These are phyloP conservation scores for Prunella strophiata DNA, from an alignment of 2,797 vertebrate genomes.

Conservation along the genomic window DNA sequence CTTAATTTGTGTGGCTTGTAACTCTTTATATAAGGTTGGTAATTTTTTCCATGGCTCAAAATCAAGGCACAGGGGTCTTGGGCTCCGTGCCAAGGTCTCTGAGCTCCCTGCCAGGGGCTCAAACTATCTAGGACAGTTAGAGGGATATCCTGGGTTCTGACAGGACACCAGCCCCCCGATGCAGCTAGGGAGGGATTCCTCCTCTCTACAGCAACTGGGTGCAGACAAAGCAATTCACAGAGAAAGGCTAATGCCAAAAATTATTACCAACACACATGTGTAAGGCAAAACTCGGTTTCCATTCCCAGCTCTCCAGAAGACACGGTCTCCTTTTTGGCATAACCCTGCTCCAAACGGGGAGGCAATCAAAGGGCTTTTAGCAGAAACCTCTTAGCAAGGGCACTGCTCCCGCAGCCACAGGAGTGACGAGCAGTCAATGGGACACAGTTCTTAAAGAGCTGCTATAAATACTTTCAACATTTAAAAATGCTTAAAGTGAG, in stretches of 20 bases:
- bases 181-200: not conserved
- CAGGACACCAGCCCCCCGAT: not conserved
- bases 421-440: not conserved
- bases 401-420: not conserved
- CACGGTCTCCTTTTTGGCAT: not conserved
- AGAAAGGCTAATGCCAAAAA: not conserved
- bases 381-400: not conserved
- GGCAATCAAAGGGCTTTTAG: not conserved
- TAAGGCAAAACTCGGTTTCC: not conserved
- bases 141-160: too few relatives aligned
- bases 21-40: too few relatives aligned
- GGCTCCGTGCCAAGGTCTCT: too few relatives aligned
- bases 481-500: not conserved
- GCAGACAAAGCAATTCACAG: not conserved
- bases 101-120: too few relatives aligned
- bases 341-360: not conserved
- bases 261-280: not conserved
- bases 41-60: too few relatives aligned
- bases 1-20: too few relatives aligned
- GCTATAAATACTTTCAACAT: not conserved
- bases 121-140: too few relatives aligned
- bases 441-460: not conserved
- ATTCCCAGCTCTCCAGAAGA: not conserved
- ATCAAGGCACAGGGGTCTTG: too few relatives aligned
- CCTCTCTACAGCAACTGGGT: not conserved